Conservation (phyloP, 2,797 vertebrate species). For the Neopelma chrysocephalum region DNA sequence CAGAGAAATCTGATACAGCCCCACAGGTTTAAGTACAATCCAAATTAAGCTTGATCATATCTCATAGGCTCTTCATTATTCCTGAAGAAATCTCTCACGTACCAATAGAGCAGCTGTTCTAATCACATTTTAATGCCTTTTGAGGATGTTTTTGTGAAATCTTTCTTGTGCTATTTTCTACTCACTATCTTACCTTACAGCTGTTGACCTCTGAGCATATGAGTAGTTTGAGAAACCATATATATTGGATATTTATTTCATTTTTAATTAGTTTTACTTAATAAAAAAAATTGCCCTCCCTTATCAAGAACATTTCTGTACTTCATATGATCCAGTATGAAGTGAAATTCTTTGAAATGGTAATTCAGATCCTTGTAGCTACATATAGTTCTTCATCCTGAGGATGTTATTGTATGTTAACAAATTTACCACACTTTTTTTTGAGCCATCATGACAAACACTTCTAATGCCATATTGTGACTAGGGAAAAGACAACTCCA, state of each 20-base stretch:
- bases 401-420: neutral
- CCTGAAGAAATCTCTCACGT: neutral
- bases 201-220: neutral
- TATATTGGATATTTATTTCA: neutral
- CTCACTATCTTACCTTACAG: neutral
- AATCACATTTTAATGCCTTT: neutral
- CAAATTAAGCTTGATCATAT: constrained; percentile 35
- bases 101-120: neutral
- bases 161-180: neutral
- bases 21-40: constrained; percentile 12
- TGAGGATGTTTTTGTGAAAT: neutral
- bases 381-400: neutral
- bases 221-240: neutral
- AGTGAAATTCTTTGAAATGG: neutral
- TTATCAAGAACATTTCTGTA: neutral
- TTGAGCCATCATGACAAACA: neutral
- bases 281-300: neutral
- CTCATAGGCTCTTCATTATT: constrained; percentile 33
- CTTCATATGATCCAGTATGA: neutral
- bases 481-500: neutral
- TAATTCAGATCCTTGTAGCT: neutral
- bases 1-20: neutral
- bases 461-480: neutral
- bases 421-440: neutral
- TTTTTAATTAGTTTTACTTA: neutral